These are phyloP conservation scores for Chloromyia formosa DNA, from an alignment of 2,888 invertebrate genomes.

Conservation along the genomic window DNA sequence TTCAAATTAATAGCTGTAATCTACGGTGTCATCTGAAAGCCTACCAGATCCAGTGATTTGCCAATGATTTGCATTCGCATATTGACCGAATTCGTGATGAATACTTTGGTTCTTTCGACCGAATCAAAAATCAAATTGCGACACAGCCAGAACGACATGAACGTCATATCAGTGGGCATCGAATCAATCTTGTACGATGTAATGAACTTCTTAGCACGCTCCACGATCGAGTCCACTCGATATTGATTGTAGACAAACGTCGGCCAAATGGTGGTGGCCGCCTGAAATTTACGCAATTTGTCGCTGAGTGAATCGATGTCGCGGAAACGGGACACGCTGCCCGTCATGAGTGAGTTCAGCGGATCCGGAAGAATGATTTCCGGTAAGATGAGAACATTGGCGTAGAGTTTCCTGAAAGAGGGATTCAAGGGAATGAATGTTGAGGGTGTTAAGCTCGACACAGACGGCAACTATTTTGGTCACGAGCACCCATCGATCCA, in stretches of 20 bases:
- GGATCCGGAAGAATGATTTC: slow-evolving; percentile 72
- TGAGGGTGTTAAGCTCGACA: slow-evolving; percentile 53
- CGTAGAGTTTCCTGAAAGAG: slow-evolving; percentile 64
- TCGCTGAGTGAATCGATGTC: slow-evolving; percentile 60
- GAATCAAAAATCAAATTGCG: slow-evolving; percentile 78
- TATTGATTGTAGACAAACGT: slow-evolving; percentile 74
- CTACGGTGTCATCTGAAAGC: slow-evolving; percentile 29
- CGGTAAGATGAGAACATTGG: slow-evolving; percentile 73
- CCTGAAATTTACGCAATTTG: slow-evolving; percentile 61
- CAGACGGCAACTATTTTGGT: no score
- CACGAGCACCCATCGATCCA: no score
- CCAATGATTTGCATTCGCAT: slow-evolving; percentile 68
- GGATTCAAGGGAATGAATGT: background rate
- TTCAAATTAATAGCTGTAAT: slow-evolving; percentile 43
- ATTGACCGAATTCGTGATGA: slow-evolving; percentile 74
- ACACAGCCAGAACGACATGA: slow-evolving; percentile 83
- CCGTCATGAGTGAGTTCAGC: slow-evolving; percentile 64
- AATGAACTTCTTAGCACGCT: slow-evolving; percentile 61
- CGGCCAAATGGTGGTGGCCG: slow-evolving; percentile 72
- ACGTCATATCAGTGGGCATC: slow-evolving; percentile 73
- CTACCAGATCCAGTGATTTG: slow-evolving; percentile 58
- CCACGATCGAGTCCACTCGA: slow-evolving; percentile 65
- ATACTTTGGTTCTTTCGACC: slow-evolving; percentile 69
- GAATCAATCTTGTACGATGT: slow-evolving; percentile 62
- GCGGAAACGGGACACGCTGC: slow-evolving; percentile 64